phyloP scores from a whole-genome alignment of 2,113 vertebrate species.

The Micronycteris hirsuta region DNA sequence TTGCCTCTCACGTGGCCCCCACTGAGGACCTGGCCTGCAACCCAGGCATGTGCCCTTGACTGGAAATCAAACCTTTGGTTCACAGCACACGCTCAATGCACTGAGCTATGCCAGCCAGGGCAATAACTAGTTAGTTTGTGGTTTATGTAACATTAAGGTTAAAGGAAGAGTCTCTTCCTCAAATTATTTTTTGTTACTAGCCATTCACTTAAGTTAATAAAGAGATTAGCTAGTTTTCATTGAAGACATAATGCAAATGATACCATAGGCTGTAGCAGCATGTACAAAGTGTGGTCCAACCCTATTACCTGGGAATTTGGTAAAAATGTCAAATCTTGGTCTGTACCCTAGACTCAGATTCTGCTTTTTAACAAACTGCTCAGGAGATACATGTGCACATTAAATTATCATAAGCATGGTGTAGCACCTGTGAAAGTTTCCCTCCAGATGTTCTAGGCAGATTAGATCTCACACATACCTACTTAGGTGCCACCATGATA shows the following conservation, averaged over 20 bases:
- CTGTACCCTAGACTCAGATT: not conserved
- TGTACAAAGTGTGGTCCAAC: not conserved
- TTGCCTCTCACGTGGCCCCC: too few relatives aligned
- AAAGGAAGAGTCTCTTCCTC: not conserved
- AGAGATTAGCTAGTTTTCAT: not conserved
- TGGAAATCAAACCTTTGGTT: too few relatives aligned
- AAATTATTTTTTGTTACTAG: slow-evolving; percentile 9
- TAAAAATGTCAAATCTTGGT: slow-evolving; percentile 24
- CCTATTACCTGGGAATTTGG: not conserved
- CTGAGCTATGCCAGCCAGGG: too few relatives aligned
- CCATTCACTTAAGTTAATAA: slow-evolving; percentile 32
- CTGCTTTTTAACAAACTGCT: not conserved
- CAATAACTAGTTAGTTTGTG: not conserved
- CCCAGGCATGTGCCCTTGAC: too few relatives aligned
- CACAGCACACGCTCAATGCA: too few relatives aligned
- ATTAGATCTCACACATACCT: not conserved
- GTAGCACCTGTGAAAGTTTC: not conserved
- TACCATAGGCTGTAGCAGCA: not conserved
- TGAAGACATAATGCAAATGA: not conserved
- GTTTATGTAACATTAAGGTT: not conserved
- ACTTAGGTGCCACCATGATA: not conserved
- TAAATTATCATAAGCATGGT: not conserved
- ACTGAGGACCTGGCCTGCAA: too few relatives aligned
- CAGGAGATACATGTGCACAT: not conserved
- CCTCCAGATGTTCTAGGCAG: not conserved